Base-by-base conservation (phyloP, 1,140 invertebrate genomes). In the Bombus pascuorum region DNA sequence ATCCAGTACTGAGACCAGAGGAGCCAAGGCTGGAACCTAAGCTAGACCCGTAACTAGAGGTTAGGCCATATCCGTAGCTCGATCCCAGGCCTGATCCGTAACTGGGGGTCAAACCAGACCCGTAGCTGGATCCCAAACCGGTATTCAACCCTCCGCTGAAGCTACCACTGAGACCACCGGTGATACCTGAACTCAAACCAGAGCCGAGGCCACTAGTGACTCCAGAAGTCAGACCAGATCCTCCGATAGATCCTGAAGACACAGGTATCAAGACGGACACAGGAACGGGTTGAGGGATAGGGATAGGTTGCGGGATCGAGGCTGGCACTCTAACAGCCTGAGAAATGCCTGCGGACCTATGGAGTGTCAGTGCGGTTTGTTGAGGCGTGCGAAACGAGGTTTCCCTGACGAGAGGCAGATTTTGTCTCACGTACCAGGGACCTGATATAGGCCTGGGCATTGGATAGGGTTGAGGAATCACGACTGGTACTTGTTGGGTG, bases 341-440 rank as follows among this genome's bases (percentile, higher is more conserved):
- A 39, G 1, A 88, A 59, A 59, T 9, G 57, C 47, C 10, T 85
- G 78, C 1, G 1, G 47, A 47, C 15, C 47, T 47, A 6, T 47
- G 47, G 47, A 47, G 47, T 6, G 47, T 47, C 47, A 47, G 15
- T 18, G 15, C 47, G 47, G 91, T 86, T 0, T 92, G 89, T 0
- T 93, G 93, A 0, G 92, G 90, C 9, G 92, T 88, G 2, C 90
- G 88, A 4, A 93, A 82, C 0, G 93, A 92, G 1, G 91, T 88
- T 42, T 92, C 91, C 2, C 91, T 87, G 59, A 93, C 90, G 13
- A 92, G 88, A 10, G 78, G 86, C 18, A 85, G 22, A 10, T 73
- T 44, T 9, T 82, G 80, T 15, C 39, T 73, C 6, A 74, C 39
- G 39, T 39, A 73, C 18, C 62, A 82, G 6, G 70, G 39, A 4